Percentiles rank a stretch among this genome's conserved stretches.
Evolutionary conservation across 1,140 invertebrate genomes (phyloP).

Genomic region (Saxidomus purpurata): DNA sequence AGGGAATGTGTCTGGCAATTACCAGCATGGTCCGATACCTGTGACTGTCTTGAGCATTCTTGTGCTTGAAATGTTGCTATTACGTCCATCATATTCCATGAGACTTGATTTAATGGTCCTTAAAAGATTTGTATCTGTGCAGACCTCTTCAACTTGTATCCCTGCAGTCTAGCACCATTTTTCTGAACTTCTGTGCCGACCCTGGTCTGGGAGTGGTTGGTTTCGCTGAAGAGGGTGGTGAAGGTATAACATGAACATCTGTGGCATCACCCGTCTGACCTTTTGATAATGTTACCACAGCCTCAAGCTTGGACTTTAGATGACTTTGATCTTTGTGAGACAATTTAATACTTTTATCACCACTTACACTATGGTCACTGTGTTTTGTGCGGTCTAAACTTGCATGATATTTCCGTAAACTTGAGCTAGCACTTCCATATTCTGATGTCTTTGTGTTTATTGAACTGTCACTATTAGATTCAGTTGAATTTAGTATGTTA

Average conservation of each 20-base stretch:
- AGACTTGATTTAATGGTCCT: too few species aligned
- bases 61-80: too few species aligned
- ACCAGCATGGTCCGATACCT: too few species aligned
- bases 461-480: background rate
- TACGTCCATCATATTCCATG: too few species aligned
- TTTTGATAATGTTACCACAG: conserved; percentile 55
- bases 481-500: background rate
- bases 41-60: too few species aligned
- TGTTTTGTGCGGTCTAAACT: background rate
- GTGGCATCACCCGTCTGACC: conserved; percentile 32
- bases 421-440: background rate
- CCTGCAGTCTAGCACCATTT: conserved; percentile 77
- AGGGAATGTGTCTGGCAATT: too few species aligned
- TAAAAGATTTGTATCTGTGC: too few species aligned
- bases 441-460: background rate
- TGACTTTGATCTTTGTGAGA: background rate
- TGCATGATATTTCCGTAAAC: background rate
- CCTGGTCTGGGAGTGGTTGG: conserved; percentile 70
- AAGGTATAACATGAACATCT: conserved; percentile 47
- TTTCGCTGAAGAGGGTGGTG: conserved; percentile 63
- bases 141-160: conserved; percentile 68
- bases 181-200: conserved; percentile 78
- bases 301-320: background rate
- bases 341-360: background rate
- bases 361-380: background rate